Evolutionary conservation across 2,797 vertebrate species (phyloP), one percentile per base, ranked within the genome.

Genomic region (Nothura maculosa): DNA sequence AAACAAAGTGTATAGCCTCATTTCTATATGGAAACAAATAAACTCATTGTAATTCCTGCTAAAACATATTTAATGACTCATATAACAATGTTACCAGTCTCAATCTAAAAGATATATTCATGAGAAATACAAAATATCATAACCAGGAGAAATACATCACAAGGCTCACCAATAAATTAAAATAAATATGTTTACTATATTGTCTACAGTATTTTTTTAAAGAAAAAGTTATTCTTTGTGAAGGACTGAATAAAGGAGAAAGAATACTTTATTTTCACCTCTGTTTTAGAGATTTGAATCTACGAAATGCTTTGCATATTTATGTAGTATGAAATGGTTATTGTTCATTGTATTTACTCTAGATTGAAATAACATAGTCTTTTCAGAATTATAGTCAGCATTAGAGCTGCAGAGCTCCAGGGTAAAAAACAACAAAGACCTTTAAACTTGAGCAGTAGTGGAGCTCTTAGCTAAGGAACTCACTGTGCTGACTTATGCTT

Each of bases 1-100:
- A 77, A 90, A 79, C 64, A 82, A 32, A 9, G 3, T 57, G 2
- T 8, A 40, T 43, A 73, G 30, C 20, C 61, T 75, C 5, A 28
- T 77, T 80, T 80, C 70, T 87, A 9, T 38, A 30, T 58, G 24
- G 47, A 70, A 77, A 50, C 20, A 95, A 81, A 77, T 42, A 72
- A 68, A 81, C 10, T 57, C 4, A 0, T 67, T 40, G 4, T 78
- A 93, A 75, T 82, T 12, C 27, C 54, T 78, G n/a, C 40, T 90
- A 68, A 77, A 93, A 88, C 64, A 14, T 52, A 70, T 86, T 86
- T 85, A 91, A 76, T 78, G 77, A 72, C 63, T 92, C 47, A 36
- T 42, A 83, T 72, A 72, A 91, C 43, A 63, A n/a, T 60, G 13
- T 66, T 81, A 75, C 22, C 32, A 54, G 27, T 64, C 38, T 62